Evolutionary conservation across 2,888 invertebrate species (phyloP).

Genomic region (Trilocha varians): DNA sequence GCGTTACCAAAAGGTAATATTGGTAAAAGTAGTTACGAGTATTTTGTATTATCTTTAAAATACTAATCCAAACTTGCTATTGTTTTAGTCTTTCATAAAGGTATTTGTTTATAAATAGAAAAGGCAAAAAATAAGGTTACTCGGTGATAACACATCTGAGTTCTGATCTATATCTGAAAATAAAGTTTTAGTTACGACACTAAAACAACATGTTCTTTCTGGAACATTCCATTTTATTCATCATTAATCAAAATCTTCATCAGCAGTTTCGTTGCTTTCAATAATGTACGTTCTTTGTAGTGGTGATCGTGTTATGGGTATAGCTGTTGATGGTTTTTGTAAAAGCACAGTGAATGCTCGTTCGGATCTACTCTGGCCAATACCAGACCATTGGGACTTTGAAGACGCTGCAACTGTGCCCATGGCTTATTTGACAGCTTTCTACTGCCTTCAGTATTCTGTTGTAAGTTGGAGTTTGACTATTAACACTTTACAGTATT

Average conservation of each 20-base stretch:
- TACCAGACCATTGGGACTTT: constrained; percentile 78
- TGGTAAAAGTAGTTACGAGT: background rate
- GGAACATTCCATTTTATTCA: background rate
- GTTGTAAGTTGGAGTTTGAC: constrained; percentile 5
- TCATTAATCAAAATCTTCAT: no score
- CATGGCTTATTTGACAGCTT: constrained; percentile 77
- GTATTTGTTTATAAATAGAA: no score
- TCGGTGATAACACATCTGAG: no score
- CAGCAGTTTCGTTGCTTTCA: background rate
- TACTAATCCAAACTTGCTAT: no score
- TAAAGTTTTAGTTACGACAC: no score
- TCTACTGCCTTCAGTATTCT: constrained; percentile 26
- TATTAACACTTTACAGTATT: no score
- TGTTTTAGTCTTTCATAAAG: no score
- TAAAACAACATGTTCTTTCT: background rate
- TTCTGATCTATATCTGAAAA: no score
- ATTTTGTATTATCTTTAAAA: background rate
- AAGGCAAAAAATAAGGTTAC: no score
- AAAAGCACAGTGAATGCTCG: constrained; percentile 69
- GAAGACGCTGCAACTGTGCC: constrained; percentile 84
- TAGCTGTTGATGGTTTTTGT: constrained; percentile 63
- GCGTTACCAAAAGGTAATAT: constrained; percentile 30
- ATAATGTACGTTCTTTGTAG: constrained; percentile 21
- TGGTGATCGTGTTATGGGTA: constrained; percentile 77
- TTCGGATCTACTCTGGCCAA: constrained; percentile 72